Evolutionary conservation across 30 jellyfish, hydroid and myxozoan species (phyloP), one percentile per base, ranked within the genome.

Genomic region (Haliclystus octoradiatus): DNA sequence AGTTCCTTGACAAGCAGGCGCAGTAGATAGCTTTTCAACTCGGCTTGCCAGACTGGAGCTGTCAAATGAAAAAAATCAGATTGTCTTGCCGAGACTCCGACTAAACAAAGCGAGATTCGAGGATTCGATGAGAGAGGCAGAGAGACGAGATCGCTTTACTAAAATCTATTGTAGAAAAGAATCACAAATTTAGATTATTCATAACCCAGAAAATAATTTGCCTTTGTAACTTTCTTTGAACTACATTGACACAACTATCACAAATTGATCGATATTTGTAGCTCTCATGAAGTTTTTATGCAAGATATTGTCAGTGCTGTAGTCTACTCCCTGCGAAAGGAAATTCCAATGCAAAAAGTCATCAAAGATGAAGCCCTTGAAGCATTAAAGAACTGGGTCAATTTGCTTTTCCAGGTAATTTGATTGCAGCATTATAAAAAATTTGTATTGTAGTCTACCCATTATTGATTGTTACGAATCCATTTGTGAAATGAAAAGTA

Each of bases 341-440:
- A 90, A 61, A 80, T 90, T 27, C 95, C 95, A 28, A 82, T 71
- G 60, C 62, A 67, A 31, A 35, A 78, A 15, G 85, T 68, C 28
- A 80, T 88, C 27, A 72, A 75, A 47, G 88, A 73, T n/a, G 93
- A 75, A 26, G 93, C 93, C 33, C 68, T 80, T 77, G 75, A 52
- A 9, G 94, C 97, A 1, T 35, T 88, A 70, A 75, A 75, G 51
- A 72, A 76, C 31, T 88, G 97, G 97, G 94, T 81, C 60, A 81
- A 75, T 60, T 81, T 88, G 7, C 66, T 88, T 4, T 52, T 63
- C 28, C 76, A 75, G 94, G 97, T 88, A 79, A 47, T 12, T 35
- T 62, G 9, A n/a, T n/a, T n/a, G n/a, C n/a, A n/a, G n/a, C n/a
- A n/a, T n/a, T n/a, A n/a, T n/a, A n/a, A n/a, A n/a, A n/a, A n/a